Conservation (phyloP, 2,888 invertebrate species). For the Bibio marci region DNA sequence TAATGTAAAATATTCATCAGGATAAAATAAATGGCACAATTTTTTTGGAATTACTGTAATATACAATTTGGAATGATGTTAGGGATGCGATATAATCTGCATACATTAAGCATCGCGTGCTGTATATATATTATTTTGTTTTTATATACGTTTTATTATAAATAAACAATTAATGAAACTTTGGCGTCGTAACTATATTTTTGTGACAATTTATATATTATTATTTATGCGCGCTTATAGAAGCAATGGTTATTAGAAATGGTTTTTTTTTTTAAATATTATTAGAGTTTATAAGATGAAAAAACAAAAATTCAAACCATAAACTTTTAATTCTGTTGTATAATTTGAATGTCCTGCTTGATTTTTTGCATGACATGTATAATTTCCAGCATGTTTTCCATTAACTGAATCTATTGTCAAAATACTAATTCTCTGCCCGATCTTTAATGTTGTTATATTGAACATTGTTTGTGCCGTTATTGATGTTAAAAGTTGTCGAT, state of each 20-base stretch:
- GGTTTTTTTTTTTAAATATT: no score
- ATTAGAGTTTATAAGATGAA: no score
- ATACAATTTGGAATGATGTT: neutral
- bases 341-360: slow-evolving; percentile 49
- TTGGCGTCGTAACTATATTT: neutral
- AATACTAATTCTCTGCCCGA: slow-evolving; percentile 40
- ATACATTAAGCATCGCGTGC: no score
- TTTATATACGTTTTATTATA: no score
- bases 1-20: slow-evolving; percentile 47
- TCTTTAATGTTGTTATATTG: slow-evolving; percentile 34
- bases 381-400: slow-evolving; percentile 53
- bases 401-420: slow-evolving; percentile 44
- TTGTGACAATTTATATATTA: neutral
- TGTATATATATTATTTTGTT: no score
- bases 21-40: slow-evolving; percentile 14
- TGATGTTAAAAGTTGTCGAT: slow-evolving; percentile 31
- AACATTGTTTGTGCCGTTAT: slow-evolving; percentile 27
- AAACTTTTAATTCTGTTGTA: slow-evolving; percentile 50
- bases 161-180: neutral
- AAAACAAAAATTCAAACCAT: no score
- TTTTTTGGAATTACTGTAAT: slow-evolving; percentile 10
- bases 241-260: no score
- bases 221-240: neutral
- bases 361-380: slow-evolving; percentile 58
- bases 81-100: no score